A percentile compares a stretch with the other conserved stretches of the same genome.
Evolutionary conservation across 2,888 invertebrate genomes (phyloP).

Genomic region (Tethea ocularis): DNA sequence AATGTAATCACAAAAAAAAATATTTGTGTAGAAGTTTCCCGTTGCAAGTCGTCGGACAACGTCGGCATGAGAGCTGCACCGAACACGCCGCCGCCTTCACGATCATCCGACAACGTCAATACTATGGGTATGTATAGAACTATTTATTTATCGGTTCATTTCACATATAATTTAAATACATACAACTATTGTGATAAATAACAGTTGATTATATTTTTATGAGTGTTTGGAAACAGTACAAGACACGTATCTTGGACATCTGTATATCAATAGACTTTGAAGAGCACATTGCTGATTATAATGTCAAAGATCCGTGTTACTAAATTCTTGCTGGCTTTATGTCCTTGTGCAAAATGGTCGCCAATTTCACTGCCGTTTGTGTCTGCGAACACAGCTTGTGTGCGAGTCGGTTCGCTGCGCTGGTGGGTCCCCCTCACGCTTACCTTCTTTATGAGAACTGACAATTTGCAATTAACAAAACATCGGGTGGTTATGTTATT

Average conservation of each 20-base stretch:
- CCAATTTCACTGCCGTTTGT: slow-evolving; percentile 44
- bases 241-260: background rate
- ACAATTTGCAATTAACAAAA: background rate
- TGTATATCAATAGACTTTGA: background rate
- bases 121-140: slow-evolving; percentile 65
- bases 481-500: background rate
- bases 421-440: slow-evolving; percentile 29
- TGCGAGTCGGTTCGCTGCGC: slow-evolving; percentile 35
- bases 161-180: background rate
- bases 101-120: slow-evolving; percentile 78
- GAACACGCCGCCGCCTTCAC: slow-evolving; percentile 75
- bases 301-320: slow-evolving; percentile 5
- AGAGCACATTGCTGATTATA: too few species aligned
- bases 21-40: slow-evolving; percentile 65
- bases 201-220: background rate
- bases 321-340: slow-evolving; percentile 14
- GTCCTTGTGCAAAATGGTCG: slow-evolving; percentile 29
- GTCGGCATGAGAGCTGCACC: slow-evolving; percentile 62
- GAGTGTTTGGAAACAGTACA: background rate
- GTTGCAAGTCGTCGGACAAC: slow-evolving; percentile 79
- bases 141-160: background rate
- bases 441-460: slow-evolving; percentile 14
- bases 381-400: slow-evolving; percentile 53
- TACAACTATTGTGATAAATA: background rate
- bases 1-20: background rate